Evolutionary conservation across 2,888 invertebrate genomes (phyloP).

Genomic region (Blera fallax): DNA sequence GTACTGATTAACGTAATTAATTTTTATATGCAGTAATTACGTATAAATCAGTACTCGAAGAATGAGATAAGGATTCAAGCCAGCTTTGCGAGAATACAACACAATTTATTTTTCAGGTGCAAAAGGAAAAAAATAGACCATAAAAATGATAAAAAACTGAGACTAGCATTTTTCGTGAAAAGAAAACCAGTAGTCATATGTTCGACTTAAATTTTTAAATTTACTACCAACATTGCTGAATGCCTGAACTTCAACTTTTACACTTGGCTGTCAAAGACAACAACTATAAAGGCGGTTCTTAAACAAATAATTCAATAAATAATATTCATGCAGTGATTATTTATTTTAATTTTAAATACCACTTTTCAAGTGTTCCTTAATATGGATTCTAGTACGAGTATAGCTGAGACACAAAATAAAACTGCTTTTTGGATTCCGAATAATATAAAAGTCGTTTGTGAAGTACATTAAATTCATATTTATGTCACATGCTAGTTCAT

Average conservation of each 20-base stretch:
- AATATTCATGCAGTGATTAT: background rate
- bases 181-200: too few species aligned
- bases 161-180: too few species aligned
- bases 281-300: background rate
- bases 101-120: too few species aligned
- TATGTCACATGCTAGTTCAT: background rate
- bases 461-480: conserved; percentile 16
- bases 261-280: background rate
- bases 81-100: too few species aligned
- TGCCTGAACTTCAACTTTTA: background rate
- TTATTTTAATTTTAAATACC: background rate
- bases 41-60: too few species aligned
- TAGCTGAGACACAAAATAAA: background rate
- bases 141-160: too few species aligned
- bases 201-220: too few species aligned
- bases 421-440: conserved; percentile 9
- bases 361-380: background rate
- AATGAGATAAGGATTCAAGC: too few species aligned
- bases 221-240: background rate
- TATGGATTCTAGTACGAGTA: background rate
- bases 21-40: too few species aligned
- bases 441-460: conserved; percentile 31
- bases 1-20: too few species aligned
- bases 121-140: too few species aligned
- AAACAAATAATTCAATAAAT: background rate